Percentiles rank a stretch among this genome's conserved stretches.
phyloP scores from a whole-genome alignment of 2,113 vertebrate genomes.

The Oryzias celebensis region DNA sequence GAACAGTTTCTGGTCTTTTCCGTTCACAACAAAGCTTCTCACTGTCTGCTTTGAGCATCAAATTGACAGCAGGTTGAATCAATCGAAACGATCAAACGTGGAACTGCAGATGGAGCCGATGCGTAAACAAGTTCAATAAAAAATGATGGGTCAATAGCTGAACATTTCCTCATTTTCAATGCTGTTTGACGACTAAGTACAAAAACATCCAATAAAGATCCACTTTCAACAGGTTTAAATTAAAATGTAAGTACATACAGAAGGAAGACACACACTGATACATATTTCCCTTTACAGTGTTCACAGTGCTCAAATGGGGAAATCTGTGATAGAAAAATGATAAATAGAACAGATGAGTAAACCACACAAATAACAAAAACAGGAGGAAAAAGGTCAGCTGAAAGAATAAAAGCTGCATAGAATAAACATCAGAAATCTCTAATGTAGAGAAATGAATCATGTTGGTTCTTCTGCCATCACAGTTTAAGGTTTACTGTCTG shows the following conservation, averaged over 20 bases:
- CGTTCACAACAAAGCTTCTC: constrained; percentile 22
- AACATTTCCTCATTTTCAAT: neutral
- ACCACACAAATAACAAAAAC: constrained; percentile 17
- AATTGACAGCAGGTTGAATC: neutral
- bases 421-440: constrained; percentile 44
- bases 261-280: constrained; percentile 16
- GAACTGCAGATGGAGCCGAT: neutral
- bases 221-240: neutral
- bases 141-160: neutral
- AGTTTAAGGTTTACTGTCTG: neutral
- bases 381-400: constrained; percentile 5
- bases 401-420: constrained; percentile 50
- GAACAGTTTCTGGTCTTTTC: constrained; percentile 41
- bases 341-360: constrained; percentile 11
- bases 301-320: constrained; percentile 6
- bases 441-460: constrained; percentile 50
- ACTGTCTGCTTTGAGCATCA: neutral
- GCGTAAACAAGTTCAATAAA: neutral
- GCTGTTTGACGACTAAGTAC: neutral
- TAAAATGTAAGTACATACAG: neutral
- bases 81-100: neutral
- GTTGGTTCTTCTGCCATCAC: neutral
- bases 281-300: constrained; percentile 33
- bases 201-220: neutral
- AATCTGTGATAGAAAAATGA: constrained; percentile 5